These are phyloP conservation scores for Enteromius thamalakanensis DNA, from an alignment of 2,797 vertebrate species.

Conservation along the genomic window DNA sequence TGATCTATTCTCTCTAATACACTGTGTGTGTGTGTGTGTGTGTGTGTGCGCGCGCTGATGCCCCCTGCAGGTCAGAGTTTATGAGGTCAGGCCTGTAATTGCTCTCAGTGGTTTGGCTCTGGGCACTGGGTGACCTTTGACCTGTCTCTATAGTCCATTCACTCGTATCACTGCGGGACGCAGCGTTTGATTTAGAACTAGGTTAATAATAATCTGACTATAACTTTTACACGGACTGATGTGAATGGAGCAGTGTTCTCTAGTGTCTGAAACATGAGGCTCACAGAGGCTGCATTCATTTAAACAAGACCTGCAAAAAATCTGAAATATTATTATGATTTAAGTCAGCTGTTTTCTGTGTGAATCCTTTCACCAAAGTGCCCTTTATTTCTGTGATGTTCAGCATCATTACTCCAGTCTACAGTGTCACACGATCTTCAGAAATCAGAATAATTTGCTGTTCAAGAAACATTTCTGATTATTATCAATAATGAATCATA, in stretches of 20 bases:
- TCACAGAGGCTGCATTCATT: neutral
- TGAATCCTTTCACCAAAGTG: neutral
- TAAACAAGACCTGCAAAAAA: neutral
- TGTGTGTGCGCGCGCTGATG: neutral
- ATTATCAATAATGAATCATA: neutral
- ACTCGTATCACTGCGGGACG: neutral
- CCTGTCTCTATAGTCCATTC: constrained; percentile 29
- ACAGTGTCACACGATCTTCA: neutral
- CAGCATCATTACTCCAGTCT: neutral
- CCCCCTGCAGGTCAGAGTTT: constrained; percentile 44
- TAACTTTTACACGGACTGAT: neutral
- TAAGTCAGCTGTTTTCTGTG: neutral
- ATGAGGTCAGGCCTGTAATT: constrained; percentile 52
- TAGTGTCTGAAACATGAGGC: neutral
- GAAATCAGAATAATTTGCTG: neutral
- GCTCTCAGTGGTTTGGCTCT: constrained; percentile 57
- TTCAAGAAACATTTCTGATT: neutral
- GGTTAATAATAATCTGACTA: neutral
- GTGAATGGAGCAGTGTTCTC: neutral
- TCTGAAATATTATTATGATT: neutral
- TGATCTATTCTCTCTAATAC: too few relatives aligned
- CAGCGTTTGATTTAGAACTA: neutral
- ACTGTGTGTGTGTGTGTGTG: neutral
- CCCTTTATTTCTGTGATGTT: neutral
- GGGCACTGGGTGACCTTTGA: constrained; percentile 49